phyloP scores from a whole-genome alignment of 2,888 invertebrate species.

The Hyppa rectilinea region DNA sequence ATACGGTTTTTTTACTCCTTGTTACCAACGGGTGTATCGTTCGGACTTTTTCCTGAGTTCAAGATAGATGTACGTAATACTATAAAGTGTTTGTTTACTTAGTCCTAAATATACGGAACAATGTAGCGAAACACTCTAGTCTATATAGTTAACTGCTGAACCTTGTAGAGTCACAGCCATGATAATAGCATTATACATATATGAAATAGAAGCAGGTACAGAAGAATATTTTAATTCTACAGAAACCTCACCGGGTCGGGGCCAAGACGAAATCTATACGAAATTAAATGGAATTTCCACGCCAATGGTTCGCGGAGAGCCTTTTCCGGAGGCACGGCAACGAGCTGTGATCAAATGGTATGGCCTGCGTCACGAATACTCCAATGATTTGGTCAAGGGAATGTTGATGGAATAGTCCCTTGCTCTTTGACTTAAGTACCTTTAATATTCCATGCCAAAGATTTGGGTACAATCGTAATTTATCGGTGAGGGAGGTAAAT shows the following conservation, averaged over 20 bases:
- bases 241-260: slow-evolving; percentile 49
- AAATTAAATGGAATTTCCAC: slow-evolving; percentile 86
- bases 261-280: slow-evolving; percentile 73
- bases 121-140: neutral
- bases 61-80: slow-evolving; percentile 4
- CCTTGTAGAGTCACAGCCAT: neutral
- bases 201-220: slow-evolving; percentile 5
- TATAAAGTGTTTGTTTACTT: neutral
- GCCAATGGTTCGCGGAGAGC: slow-evolving; percentile 78
- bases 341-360: slow-evolving; percentile 75
- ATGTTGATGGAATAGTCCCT: slow-evolving; percentile 20
- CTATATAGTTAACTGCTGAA: neutral
- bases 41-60: neutral
- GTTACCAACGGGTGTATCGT: neutral
- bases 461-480: neutral
- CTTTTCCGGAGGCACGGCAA: slow-evolving; percentile 73
- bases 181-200: slow-evolving; percentile 15
- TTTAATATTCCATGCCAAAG: slow-evolving; percentile 11
- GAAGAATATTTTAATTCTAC: slow-evolving; percentile 37
- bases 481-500: neutral
- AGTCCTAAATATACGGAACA: neutral
- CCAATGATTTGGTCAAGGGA: slow-evolving; percentile 49
- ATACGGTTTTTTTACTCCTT: slow-evolving; percentile 21
- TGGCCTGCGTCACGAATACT: slow-evolving; percentile 33
- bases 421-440: slow-evolving; percentile 15